Evolutionary conservation across 2,888 invertebrate genomes (phyloP).

Genomic region (Adelognathus sp.): DNA sequence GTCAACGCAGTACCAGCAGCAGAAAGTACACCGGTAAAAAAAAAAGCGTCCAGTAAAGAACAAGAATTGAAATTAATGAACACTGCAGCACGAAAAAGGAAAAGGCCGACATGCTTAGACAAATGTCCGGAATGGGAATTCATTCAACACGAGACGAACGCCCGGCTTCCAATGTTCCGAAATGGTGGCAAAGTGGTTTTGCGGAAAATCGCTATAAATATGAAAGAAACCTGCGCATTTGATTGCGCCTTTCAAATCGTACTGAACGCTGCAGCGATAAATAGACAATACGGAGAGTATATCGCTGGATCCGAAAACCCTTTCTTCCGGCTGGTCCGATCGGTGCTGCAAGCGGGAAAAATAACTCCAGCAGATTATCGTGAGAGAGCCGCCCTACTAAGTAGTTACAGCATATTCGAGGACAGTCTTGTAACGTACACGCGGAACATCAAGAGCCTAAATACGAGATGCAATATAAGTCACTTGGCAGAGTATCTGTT

Average conservation of each 20-base stretch:
- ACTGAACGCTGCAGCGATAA: not conserved
- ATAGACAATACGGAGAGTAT: not conserved
- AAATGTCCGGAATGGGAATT: not conserved
- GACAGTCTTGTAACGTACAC: not conserved
- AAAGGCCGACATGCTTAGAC: not conserved
- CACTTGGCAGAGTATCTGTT: conserved; percentile 2
- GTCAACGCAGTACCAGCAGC: too few species aligned
- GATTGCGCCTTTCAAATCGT: not conserved
- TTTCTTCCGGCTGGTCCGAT: not conserved
- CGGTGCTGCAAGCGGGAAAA: not conserved
- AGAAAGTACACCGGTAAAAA: too few species aligned
- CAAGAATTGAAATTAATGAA: too few species aligned
- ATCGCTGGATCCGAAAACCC: not conserved
- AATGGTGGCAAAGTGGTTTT: conserved; percentile 9
- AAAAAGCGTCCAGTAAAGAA: too few species aligned
- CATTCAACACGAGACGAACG: not conserved
- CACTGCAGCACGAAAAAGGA: too few species aligned
- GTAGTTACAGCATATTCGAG: not conserved
- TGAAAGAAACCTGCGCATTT: not conserved
- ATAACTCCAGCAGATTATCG: not conserved
- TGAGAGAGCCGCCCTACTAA: conserved; percentile 1
- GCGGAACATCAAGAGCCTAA: not conserved
- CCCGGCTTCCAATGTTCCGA: not conserved
- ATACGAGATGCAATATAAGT: not conserved
- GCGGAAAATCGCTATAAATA: not conserved